Evolutionary conservation across 2,113 vertebrate species (phyloP).

Genomic region (Lampris incognitus): DNA sequence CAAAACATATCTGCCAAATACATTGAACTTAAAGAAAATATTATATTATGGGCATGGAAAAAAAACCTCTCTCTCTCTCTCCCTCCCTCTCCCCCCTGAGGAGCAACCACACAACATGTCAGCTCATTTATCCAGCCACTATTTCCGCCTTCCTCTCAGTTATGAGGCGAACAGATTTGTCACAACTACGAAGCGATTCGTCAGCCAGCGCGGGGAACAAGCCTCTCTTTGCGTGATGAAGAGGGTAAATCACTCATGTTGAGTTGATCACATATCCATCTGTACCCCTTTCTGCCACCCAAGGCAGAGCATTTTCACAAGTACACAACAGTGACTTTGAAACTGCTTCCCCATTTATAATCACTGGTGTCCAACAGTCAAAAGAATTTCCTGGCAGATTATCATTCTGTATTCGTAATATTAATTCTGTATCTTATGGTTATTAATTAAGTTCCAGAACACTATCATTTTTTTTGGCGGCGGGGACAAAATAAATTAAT

Average conservation of each 20-base stretch:
- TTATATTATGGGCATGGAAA: neutral
- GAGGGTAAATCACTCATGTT: constrained; percentile 48
- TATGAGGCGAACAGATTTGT: constrained; percentile 46
- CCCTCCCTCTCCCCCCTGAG: neutral
- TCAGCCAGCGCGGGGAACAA: constrained; percentile 36
- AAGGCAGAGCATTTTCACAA: constrained; percentile 19
- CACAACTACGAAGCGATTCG: constrained; percentile 53
- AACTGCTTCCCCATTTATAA: neutral
- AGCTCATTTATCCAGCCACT: constrained; percentile 31
- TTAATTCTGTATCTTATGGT: no score
- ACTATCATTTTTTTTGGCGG: no score
- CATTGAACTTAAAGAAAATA: neutral
- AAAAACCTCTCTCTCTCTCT: no score
- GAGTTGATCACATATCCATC: constrained; percentile 54
- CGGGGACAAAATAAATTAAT: no score
- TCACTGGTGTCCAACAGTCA: no score
- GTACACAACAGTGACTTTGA: constrained; percentile 14
- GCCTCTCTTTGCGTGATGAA: constrained; percentile 35
- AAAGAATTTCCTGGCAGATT: no score
- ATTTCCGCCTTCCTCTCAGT: constrained; percentile 36
- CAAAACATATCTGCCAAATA: no score
- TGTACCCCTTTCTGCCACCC: constrained; percentile 40
- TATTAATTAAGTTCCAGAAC: no score
- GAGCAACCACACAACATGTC: neutral
- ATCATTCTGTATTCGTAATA: no score